Evolutionary conservation across 2,797 vertebrate genomes (phyloP).

Genomic region (Macropus fuliginosus): DNA sequence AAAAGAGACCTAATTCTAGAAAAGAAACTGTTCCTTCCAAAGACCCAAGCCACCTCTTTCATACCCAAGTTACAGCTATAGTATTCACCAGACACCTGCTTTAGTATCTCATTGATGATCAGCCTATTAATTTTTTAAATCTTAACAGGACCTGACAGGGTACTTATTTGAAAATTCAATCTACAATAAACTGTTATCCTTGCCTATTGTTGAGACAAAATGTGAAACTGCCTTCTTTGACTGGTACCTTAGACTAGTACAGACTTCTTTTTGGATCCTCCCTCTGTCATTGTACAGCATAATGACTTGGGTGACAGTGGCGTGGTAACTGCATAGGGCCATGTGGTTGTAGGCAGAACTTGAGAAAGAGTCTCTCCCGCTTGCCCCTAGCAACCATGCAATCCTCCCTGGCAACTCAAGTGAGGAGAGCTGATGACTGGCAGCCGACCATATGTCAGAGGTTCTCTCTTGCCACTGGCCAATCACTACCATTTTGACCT

Average conservation of each 20-base stretch:
- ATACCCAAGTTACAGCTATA: constrained; percentile 17
- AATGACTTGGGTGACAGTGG: background rate
- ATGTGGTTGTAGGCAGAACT: constrained; percentile 32
- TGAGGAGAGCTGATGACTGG: constrained; percentile 35
- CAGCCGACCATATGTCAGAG: constrained; percentile 27
- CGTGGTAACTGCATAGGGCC: background rate
- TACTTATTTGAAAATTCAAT: constrained; percentile 14
- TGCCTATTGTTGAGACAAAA: constrained; percentile 29
- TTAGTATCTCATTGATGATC: constrained; percentile 63
- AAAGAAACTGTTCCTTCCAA: constrained; percentile 63
- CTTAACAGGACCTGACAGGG: background rate
- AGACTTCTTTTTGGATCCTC: constrained; percentile 40
- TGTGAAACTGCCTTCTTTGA: background rate
- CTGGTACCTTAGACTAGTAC: background rate
- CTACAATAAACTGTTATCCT: constrained; percentile 3
- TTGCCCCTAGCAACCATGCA: constrained; percentile 16
- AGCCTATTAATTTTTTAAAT: constrained; percentile 61
- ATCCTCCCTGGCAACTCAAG: constrained; percentile 11
- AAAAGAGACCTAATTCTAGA: constrained; percentile 61
- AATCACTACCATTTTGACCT: background rate
- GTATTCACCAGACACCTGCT: constrained; percentile 17
- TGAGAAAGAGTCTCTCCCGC: constrained; percentile 17
- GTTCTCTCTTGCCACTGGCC: background rate
- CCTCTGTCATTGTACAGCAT: background rate
- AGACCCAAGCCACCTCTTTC: constrained; percentile 41